Evolutionary conservation across 2,888 invertebrate genomes (phyloP).

Genomic region (Dasypolia templi): DNA sequence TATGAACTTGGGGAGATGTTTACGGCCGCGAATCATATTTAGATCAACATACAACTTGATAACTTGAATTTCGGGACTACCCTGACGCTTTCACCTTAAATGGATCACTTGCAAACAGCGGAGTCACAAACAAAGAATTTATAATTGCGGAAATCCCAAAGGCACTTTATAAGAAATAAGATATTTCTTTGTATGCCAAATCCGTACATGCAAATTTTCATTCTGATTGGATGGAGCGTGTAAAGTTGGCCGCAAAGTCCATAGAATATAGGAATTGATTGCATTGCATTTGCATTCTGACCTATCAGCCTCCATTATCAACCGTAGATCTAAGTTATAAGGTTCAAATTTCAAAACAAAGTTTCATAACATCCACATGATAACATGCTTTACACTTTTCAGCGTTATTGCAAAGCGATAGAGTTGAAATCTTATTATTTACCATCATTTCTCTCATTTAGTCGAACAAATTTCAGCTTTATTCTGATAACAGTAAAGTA

Average conservation of each 20-base stretch:
- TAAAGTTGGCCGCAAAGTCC: constrained; percentile 15
- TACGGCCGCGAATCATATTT: too few species aligned
- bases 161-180: not conserved
- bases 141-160: not conserved
- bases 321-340: not conserved
- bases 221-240: constrained; percentile 25
- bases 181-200: constrained; percentile 4
- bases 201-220: constrained; percentile 26
- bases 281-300: constrained; percentile 33
- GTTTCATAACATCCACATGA: constrained; percentile 5
- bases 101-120: too few species aligned
- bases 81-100: too few species aligned
- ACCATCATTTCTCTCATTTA: not conserved
- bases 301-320: not conserved
- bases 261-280: constrained; percentile 39
- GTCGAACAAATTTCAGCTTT: constrained; percentile 8
- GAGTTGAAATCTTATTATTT: constrained; percentile 20
- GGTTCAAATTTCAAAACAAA: constrained; percentile 2
- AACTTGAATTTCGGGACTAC: too few species aligned
- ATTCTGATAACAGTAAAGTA: not conserved
- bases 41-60: too few species aligned
- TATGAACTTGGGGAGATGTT: too few species aligned
- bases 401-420: constrained; percentile 34
- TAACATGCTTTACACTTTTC: constrained; percentile 33
- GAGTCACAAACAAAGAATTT: too few species aligned